phyloP scores from a whole-genome alignment of 2,888 invertebrate species.

The Sphaerolaimus hirsutus region DNA sequence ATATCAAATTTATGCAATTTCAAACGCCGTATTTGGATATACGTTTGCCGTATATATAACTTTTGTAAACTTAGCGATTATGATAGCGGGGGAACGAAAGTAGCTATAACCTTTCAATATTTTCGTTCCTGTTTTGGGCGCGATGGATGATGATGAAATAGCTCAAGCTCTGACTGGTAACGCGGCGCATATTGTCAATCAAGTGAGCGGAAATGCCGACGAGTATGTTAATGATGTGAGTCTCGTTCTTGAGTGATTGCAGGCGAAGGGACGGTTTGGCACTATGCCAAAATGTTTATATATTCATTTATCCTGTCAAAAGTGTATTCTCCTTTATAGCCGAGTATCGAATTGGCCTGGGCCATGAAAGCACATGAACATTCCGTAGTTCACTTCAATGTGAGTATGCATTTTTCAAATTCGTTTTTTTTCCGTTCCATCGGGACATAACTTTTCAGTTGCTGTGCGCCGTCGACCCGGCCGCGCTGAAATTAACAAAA shows the following conservation, averaged over 20 bases:
- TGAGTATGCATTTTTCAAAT: constrained; percentile 39
- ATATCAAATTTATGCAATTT: too few species aligned
- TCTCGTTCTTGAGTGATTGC: too few species aligned
- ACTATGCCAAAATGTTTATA: too few species aligned
- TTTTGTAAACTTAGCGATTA: too few species aligned
- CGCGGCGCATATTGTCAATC: constrained; percentile 18
- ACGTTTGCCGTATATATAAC: too few species aligned
- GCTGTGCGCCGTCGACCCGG: constrained; percentile 10
- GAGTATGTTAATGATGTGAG: constrained; percentile 63
- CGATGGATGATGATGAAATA: not conserved
- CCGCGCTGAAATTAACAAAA: constrained; percentile 3
- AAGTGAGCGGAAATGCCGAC: constrained; percentile 38
- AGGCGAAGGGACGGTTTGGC: too few species aligned
- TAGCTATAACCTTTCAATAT: not conserved
- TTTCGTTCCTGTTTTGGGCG: not conserved
- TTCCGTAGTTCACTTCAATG: constrained; percentile 78
- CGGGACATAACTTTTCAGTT: constrained; percentile 5
- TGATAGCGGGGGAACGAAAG: too few species aligned
- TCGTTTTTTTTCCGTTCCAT: too few species aligned
- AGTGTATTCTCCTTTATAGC: too few species aligned
- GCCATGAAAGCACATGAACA: constrained; percentile 63
- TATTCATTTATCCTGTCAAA: too few species aligned
- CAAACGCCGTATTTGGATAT: too few species aligned
- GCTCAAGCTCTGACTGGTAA: not conserved
- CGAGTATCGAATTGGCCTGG: constrained; percentile 80